These are phyloP conservation scores for Dendroctonus valens DNA, from an alignment of 1,140 invertebrate genomes.

Conservation along the genomic window DNA sequence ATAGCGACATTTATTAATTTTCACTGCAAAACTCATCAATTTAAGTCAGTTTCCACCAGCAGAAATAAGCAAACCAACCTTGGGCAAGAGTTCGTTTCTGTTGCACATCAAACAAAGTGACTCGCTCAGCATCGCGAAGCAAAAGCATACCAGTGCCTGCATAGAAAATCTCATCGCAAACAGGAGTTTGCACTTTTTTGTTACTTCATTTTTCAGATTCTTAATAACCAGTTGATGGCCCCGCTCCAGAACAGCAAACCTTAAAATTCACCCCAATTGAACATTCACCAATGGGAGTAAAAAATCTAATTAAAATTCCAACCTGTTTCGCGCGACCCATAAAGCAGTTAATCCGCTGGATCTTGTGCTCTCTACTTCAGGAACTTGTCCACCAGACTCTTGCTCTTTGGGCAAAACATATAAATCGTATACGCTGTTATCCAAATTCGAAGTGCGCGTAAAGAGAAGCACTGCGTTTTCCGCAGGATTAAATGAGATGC, in stretches of 20 bases:
- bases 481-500: slow-evolving; percentile 96
- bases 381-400: slow-evolving; percentile 52
- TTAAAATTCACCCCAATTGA: not conserved
- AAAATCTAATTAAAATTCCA: slow-evolving; percentile 3
- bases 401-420: slow-evolving; percentile 83
- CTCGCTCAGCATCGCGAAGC: slow-evolving; percentile 82
- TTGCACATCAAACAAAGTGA: slow-evolving; percentile 95
- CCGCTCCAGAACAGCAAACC: slow-evolving; percentile 96
- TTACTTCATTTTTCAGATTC: slow-evolving; percentile 97
- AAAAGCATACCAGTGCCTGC: slow-evolving; percentile 96
- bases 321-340: slow-evolving; percentile 92
- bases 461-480: slow-evolving; percentile 86
- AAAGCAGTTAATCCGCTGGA: slow-evolving; percentile 90
- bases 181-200: slow-evolving; percentile 92
- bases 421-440: slow-evolving; percentile 94
- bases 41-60: not conserved
- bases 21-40: slow-evolving; percentile 56
- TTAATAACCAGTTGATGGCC: slow-evolving; percentile 92
- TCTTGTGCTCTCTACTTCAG: slow-evolving; percentile 73
- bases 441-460: slow-evolving; percentile 74
- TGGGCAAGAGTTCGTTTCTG: slow-evolving; percentile 68
- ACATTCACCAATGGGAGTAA: not conserved
- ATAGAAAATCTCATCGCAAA: slow-evolving; percentile 97
- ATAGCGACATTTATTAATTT: slow-evolving; percentile 90
- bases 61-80: slow-evolving; percentile 35